A percentile compares a stretch with the other conserved stretches of the same genome.
These are phyloP conservation scores for Pyrgus malvae DNA, from an alignment of 2,888 invertebrate species.

Conservation along the genomic window DNA sequence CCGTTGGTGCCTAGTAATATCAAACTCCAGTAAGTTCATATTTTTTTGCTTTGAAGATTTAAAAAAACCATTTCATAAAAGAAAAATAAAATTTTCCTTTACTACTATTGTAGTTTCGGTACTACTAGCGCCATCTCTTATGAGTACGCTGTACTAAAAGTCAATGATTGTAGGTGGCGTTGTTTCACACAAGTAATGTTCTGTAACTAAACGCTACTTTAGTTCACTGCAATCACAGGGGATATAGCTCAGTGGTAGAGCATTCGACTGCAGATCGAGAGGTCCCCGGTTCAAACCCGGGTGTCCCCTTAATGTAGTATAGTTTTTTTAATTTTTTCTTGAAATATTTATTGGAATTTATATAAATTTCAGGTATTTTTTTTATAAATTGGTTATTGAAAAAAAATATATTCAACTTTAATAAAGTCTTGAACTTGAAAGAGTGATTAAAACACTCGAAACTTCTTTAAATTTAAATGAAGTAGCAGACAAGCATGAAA, in stretches of 20 bases:
- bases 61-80: background rate
- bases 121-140: constrained; percentile 55
- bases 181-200: background rate
- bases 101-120: background rate
- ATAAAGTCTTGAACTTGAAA: too few species aligned
- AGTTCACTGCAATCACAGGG: constrained; percentile 34
- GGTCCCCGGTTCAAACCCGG: constrained; percentile 81
- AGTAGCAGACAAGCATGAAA: too few species aligned
- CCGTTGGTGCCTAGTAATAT: constrained; percentile 70
- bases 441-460: too few species aligned
- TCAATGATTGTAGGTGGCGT: constrained; percentile 22
- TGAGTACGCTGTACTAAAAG: constrained; percentile 19
- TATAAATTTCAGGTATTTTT: too few species aligned
- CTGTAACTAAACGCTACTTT: constrained; percentile 42
- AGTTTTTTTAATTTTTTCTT: background rate
- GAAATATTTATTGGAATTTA: background rate
- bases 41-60: background rate
- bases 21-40: constrained; percentile 62
- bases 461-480: too few species aligned
- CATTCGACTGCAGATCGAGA: constrained; percentile 81
- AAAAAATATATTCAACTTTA: too few species aligned
- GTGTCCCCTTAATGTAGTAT: constrained; percentile 62
- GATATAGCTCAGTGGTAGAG: constrained; percentile 81
- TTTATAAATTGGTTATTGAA: too few species aligned
- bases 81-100: background rate